Evolutionary conservation across 2,797 vertebrate genomes (phyloP).

Genomic region (Myotis planiceps): DNA sequence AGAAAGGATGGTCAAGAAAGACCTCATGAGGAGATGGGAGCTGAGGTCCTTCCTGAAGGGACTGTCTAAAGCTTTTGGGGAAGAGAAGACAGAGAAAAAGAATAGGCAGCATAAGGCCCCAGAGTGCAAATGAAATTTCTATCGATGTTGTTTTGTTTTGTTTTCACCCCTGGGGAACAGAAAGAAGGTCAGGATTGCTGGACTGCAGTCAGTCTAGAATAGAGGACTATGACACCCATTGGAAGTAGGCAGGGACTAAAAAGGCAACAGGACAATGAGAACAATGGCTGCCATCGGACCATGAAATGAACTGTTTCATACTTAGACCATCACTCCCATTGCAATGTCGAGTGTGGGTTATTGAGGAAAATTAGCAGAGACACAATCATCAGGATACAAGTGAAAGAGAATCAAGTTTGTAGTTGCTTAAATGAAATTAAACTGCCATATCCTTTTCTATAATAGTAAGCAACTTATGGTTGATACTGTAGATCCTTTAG

Average conservation of each 20-base stretch:
- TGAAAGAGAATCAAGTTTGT: neutral
- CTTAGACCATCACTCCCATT: neutral
- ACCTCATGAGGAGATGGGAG: neutral
- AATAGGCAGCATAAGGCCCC: too few relatives aligned
- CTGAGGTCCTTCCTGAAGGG: neutral
- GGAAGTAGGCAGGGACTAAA: neutral
- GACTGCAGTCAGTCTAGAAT: too few relatives aligned
- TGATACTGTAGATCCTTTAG: too few relatives aligned
- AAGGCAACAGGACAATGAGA: neutral
- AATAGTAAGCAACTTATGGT: neutral
- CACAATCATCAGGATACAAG: neutral
- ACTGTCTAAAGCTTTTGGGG: neutral
- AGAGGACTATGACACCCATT: too few relatives aligned
- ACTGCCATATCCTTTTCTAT: neutral
- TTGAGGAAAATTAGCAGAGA: neutral
- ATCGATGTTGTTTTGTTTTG: neutral
- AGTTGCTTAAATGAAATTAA: neutral
- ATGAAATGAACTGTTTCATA: too few relatives aligned
- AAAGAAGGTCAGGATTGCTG: neutral
- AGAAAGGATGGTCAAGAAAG: neutral
- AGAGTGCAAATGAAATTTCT: neutral
- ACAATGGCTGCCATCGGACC: too few relatives aligned
- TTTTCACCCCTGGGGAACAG: neutral
- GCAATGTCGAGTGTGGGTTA: neutral
- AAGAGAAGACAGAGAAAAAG: neutral